Conservation (phyloP, 1,140 invertebrate genomes). For the Pentalonia nigronervosa region DNA sequence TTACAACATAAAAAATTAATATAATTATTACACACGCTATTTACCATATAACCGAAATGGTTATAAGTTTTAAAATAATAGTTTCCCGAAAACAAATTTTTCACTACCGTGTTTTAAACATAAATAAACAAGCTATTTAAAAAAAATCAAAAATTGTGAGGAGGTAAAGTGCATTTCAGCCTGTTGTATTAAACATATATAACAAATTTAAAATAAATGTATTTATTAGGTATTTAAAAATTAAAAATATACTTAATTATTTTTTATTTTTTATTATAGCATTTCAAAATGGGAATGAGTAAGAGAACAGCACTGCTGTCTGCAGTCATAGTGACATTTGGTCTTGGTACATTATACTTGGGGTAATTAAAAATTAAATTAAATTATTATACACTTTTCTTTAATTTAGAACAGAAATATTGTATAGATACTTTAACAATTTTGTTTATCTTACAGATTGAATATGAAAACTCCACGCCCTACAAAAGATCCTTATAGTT, state of each 20-base stretch:
- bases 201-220: neutral
- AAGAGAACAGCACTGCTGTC: constrained; percentile 42
- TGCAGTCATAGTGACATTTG: constrained; percentile 25
- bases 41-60: too few relatives aligned
- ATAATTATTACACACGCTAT: too few relatives aligned
- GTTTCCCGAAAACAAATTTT: too few relatives aligned
- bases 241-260: neutral
- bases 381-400: neutral
- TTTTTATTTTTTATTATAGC: neutral
- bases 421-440: neutral
- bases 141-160: too few relatives aligned
- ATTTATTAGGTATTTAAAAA: neutral
- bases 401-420: neutral
- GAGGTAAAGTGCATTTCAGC: too few relatives aligned
- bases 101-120: too few relatives aligned
- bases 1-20: too few relatives aligned
- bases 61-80: too few relatives aligned
- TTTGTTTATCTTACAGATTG: neutral
- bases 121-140: too few relatives aligned
- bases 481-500: constrained; percentile 63
- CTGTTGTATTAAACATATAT: neutral
- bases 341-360: constrained; percentile 25
- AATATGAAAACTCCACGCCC: constrained; percentile 33
- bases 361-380: constrained; percentile 34
- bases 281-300: constrained; percentile 18